These are phyloP conservation scores for Petrocephalus zakoni DNA, from an alignment of 2,113 vertebrate species.

Conservation along the genomic window DNA sequence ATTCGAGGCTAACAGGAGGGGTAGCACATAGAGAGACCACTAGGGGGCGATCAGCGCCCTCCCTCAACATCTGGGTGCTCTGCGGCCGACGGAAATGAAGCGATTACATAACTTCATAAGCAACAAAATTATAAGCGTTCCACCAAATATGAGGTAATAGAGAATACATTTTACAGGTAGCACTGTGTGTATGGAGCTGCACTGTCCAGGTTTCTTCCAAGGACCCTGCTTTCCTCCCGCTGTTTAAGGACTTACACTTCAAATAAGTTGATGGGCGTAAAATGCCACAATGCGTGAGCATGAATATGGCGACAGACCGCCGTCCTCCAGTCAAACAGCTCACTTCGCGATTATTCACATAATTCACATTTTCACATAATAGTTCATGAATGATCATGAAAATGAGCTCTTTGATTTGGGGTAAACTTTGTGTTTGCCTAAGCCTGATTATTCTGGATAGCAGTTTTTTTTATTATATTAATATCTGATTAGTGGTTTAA, in stretches of 20 bases:
- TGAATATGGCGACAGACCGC: background rate
- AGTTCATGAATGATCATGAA: background rate
- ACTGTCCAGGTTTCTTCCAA: background rate
- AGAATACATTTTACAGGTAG: background rate
- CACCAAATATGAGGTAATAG: background rate
- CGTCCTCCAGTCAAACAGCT: background rate
- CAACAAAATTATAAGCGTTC: background rate
- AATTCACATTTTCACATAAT: background rate
- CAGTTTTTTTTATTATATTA: background rate
- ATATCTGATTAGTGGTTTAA: background rate
- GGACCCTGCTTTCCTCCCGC: background rate
- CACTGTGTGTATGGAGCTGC: background rate
- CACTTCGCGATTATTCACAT: background rate
- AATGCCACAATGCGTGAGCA: background rate
- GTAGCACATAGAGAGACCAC: background rate
- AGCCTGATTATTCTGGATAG: background rate
- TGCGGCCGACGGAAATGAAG: background rate
- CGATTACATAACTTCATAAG: background rate
- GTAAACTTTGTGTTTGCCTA: background rate
- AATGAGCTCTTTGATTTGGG: background rate
- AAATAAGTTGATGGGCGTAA: background rate
- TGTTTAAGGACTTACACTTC: background rate
- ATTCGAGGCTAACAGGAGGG: background rate
- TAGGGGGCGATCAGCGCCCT: background rate
- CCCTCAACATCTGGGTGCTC: background rate